phyloP scores from a whole-genome alignment of 1,140 invertebrate genomes.

The Zaprionus ghesquierei region DNA sequence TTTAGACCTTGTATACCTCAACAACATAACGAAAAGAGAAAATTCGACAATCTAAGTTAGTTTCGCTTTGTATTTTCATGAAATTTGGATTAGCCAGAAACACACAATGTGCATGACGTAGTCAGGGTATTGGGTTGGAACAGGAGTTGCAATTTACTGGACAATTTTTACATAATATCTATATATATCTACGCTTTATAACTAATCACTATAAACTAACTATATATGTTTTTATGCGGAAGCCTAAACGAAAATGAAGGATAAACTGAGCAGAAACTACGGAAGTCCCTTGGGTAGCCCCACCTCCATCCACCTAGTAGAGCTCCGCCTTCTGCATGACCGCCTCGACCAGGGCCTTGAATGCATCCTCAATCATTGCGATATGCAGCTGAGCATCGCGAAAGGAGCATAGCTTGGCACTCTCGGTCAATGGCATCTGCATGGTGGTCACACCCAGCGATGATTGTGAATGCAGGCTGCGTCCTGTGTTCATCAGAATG shows the following conservation, averaged over 20 bases:
- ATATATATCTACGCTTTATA: neutral
- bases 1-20: too few relatives aligned
- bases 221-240: neutral
- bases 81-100: neutral
- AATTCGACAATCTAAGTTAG: neutral
- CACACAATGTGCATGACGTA: neutral
- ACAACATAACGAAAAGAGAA: neutral
- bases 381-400: constrained; percentile 71
- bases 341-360: constrained; percentile 64
- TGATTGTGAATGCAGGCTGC: constrained; percentile 92
- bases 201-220: neutral
- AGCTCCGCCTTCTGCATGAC: constrained; percentile 67
- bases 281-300: neutral
- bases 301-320: constrained; percentile 44
- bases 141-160: neutral
- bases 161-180: neutral
- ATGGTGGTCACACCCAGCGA: constrained; percentile 85
- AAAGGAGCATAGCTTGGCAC: constrained; percentile 65
- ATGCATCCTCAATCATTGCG: constrained; percentile 73
- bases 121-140: neutral
- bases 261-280: neutral
- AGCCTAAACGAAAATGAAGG: neutral
- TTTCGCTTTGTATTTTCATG: neutral
- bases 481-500: constrained; percentile 92
- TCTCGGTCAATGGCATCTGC: constrained; percentile 72